Evolutionary conservation across 2,113 vertebrate genomes (phyloP), one percentile per base, ranked within the genome.

Genomic region (Petrocephalus microphthalmus): DNA sequence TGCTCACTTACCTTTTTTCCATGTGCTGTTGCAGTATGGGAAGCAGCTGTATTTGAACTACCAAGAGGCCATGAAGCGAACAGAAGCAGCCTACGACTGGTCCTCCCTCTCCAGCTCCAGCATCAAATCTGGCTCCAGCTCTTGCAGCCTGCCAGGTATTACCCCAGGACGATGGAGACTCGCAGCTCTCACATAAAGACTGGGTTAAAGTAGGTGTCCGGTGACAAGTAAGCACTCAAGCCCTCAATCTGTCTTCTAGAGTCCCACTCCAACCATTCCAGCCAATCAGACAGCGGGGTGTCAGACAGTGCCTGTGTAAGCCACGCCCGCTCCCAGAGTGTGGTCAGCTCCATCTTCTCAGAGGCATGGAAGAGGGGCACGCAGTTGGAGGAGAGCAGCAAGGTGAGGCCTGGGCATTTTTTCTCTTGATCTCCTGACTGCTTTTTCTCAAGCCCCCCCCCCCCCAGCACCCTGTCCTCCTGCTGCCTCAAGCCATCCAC

Each of bases 351-450:
- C 91, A 98, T 99, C 92, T 99, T 99, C 92, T 99, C 98, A 0
- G 98, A 99, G 92, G 98, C 98, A 90, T 99, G 98, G 98, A 99
- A 98, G 89, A 96, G 98, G 89, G 98, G 98, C 8, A 99, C 98
- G 20, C 98, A 99, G 94, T 94, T 99, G 88, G 98, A 99, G 91
- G 98, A 99, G 89, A 97, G 93, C 92, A 95, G 95, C 92, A 99
- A 98, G 96, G 98, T 99, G 95, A 93, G 60, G 53, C 90, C 51
- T 29, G 8, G 13, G 25, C 64, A 10, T 22, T 19, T 64, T 64
- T 11, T 33, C 56, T n/a, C 7, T 22, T 81, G 15, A 37, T 60
- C 74, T 53, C n/a, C 2, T 52, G 7, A 13, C 17, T 56, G 1
- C 29, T 19, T 37, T 33, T 7, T 20, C 22, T 5, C 22, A 7